Base-by-base conservation (phyloP, 1,140 invertebrate species). In the Venustaconcha ellipsiformis region DNA sequence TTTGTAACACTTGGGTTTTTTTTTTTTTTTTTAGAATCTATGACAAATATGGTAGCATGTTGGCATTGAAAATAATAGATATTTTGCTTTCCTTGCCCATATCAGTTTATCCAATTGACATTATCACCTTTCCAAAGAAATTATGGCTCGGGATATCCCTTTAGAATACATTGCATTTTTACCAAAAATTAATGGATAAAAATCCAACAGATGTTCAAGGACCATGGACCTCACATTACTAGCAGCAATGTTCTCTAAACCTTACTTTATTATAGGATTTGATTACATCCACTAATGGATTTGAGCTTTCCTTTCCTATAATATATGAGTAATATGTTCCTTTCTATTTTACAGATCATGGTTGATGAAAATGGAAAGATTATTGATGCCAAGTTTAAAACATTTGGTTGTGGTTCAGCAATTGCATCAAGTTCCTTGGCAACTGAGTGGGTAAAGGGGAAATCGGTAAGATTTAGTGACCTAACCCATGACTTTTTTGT, bases 401-500 rank as follows among this genome's bases (percentile, higher is more conserved):
- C 99, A 17, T 99, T 99, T 92, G 99, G 99, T 20, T 99, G 99
- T 91, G 97, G 97, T 26, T 99, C 98, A 64, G 99, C 99, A 8
- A 99, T 99, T 87, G 99, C 99, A 30, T 99, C 97, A 48, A 99
- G 97, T 84, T 99, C 97, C 17, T 91, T 99, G 78, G 98, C 98
- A n/a, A 99, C 99, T 26, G 98, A 99, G 92, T 99, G 98, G 99
- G 95, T 99, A 0, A 99, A 99, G 89, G 99, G 98, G 70, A 99
- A 99, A 92, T 96, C 96, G 23, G 95, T 97, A 88, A 89, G 89
- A 87, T 48, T 48, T 48, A 48, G 6, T 48, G 37, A 48, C 37
- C 37, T 48, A 48, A 11, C 37, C 37, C 37, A 48, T 48, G 37
- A 48, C 37, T 48, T 48, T 4, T 0, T 30, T 26, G 0, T 48